These are phyloP conservation scores for Iselma pallidipennis DNA, from an alignment of 2,888 invertebrate genomes.

Conservation along the genomic window DNA sequence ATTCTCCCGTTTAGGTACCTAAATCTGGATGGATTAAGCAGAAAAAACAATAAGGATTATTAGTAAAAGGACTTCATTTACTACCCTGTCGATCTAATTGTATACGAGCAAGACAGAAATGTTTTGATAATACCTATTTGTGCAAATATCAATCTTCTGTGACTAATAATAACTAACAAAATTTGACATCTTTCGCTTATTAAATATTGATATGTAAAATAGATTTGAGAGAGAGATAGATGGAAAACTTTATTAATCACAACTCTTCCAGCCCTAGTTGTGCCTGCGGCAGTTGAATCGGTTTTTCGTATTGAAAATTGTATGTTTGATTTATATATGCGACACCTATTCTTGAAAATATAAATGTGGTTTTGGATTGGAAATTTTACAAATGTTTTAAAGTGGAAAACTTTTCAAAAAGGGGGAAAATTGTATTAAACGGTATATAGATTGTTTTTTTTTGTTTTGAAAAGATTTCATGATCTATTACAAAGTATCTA, in stretches of 20 bases:
- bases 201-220: neutral
- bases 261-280: constrained; percentile 12
- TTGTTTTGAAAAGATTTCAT: too few relatives aligned
- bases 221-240: neutral
- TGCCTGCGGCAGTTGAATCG: constrained; percentile 14
- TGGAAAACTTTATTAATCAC: constrained; percentile 16
- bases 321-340: constrained; percentile 20
- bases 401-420: constrained; percentile 5
- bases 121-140: too few relatives aligned
- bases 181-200: neutral
- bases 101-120: too few relatives aligned
- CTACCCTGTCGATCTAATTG: too few relatives aligned
- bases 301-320: constrained; percentile 9
- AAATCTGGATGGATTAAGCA: too few relatives aligned
- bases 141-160: too few relatives aligned
- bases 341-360: constrained; percentile 6
- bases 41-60: too few relatives aligned
- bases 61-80: too few relatives aligned
- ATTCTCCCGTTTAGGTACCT: too few relatives aligned
- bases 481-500: constrained; percentile 3
- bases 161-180: neutral
- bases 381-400: constrained; percentile 10
- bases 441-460: too few relatives aligned
- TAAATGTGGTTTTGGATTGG: constrained; percentile 15
- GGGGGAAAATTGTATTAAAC: neutral